Conservation (phyloP, 2,113 vertebrate species). For the Clarias batrachus region DNA sequence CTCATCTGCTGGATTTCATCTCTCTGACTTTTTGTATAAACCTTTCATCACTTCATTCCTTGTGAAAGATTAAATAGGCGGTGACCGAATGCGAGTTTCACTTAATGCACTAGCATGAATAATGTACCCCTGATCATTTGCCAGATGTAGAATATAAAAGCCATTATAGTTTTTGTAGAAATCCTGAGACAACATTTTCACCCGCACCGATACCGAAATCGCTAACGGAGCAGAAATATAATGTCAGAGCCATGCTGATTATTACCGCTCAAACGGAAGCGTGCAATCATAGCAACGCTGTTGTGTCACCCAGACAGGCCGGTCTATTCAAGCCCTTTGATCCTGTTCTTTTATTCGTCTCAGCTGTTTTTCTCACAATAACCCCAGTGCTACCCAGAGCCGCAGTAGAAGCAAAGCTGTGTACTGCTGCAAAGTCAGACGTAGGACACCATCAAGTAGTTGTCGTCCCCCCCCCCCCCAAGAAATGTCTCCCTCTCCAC, state of each 20-base stretch:
- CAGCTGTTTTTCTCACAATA: constrained; percentile 39
- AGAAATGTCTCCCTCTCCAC: constrained; percentile 53
- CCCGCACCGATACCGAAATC: not conserved
- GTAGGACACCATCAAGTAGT: constrained; percentile 59
- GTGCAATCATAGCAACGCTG: constrained; percentile 19
- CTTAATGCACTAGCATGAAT: constrained; percentile 1
- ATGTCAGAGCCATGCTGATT: constrained; percentile 19
- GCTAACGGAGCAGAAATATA: constrained; percentile 18
- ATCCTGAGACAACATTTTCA: not conserved
- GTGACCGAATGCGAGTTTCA: constrained; percentile 8
- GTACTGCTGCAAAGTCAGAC: constrained; percentile 61
- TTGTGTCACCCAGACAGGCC: constrained; percentile 16
- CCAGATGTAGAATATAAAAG: not conserved
- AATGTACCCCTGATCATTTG: not conserved
- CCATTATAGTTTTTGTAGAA: not conserved
- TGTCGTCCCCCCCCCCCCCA: constrained; percentile 24
- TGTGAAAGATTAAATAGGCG: constrained; percentile 3
- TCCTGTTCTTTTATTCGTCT: constrained; percentile 42
- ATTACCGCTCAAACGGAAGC: constrained; percentile 6
- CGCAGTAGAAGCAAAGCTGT: constrained; percentile 44
- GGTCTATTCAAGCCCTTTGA: constrained; percentile 25
- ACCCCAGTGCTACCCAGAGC: constrained; percentile 28
- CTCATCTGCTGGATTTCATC: constrained; percentile 21
- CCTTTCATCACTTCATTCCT: not conserved
- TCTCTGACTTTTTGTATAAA: constrained; percentile 13